Evolutionary conservation across 2,797 vertebrate species (phyloP).

Genomic region (Notolepis coatsorum): DNA sequence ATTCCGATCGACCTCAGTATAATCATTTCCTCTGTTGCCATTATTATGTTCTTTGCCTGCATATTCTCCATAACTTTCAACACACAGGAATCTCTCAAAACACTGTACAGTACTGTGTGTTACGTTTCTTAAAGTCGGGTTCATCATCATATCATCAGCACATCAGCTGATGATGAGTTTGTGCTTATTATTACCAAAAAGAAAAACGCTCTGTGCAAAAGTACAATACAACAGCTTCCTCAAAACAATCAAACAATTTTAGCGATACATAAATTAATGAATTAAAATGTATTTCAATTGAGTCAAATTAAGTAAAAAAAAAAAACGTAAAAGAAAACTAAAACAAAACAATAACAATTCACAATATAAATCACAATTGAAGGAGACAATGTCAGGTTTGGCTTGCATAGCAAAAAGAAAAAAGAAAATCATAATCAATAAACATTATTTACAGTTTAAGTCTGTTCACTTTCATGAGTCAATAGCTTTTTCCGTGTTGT

Average conservation of each 20-base stretch:
- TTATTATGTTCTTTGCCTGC: constrained; percentile 46
- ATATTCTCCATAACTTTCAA: constrained; percentile 46
- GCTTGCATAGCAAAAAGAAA: constrained; percentile 98
- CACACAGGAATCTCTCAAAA: constrained; percentile 57
- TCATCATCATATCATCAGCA: constrained; percentile 83
- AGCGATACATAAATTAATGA: constrained; percentile 62
- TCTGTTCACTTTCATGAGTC: constrained; percentile 84
- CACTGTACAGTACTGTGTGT: constrained; percentile 58
- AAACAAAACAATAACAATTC: constrained; percentile 91
- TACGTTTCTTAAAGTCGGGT: constrained; percentile 48
- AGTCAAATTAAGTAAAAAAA: constrained; percentile 64
- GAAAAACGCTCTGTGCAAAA: constrained; percentile 97
- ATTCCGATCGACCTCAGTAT: constrained; percentile 47
- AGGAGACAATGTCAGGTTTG: constrained; percentile 89
- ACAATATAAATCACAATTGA: constrained; percentile 94
- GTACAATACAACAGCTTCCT: constrained; percentile 82
- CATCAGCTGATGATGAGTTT: constrained; percentile 91
- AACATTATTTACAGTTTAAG: constrained; percentile 98
- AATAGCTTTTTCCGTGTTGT: constrained; percentile 59
- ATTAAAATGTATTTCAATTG: too few species aligned
- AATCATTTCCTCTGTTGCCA: constrained; percentile 52
- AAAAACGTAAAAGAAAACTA: constrained; percentile 90
- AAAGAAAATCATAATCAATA: constrained; percentile 80
- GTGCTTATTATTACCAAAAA: constrained; percentile 99
- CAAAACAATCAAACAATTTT: constrained; percentile 74